Evolutionary conservation across 2,888 invertebrate species (phyloP).

Genomic region (Nephrotoma appendiculata): DNA sequence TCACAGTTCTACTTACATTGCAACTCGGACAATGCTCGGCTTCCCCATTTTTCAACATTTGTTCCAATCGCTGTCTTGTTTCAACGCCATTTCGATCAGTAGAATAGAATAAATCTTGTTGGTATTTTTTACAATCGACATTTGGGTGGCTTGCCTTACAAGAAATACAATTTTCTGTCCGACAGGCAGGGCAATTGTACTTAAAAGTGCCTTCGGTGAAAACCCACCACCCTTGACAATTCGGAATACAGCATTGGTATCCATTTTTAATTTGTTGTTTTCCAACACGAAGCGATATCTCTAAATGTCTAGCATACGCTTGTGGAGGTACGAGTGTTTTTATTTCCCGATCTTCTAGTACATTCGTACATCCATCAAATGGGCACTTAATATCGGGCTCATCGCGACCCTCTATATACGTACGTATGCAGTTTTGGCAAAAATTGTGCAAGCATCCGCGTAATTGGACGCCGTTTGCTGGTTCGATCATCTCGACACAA

Average conservation of each 20-base stretch:
- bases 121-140: background rate
- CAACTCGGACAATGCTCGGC: background rate
- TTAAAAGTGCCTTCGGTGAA: background rate
- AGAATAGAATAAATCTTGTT: background rate
- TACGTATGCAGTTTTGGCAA: background rate
- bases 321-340: background rate
- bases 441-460: background rate
- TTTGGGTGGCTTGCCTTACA: background rate
- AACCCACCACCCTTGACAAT: background rate
- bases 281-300: background rate
- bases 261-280: background rate
- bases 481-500: background rate
- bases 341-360: background rate
- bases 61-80: background rate
- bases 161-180: background rate
- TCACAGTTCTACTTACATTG: background rate
- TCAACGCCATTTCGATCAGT: background rate
- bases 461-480: background rate
- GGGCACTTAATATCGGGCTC: background rate
- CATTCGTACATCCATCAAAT: background rate
- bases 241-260: background rate
- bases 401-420: background rate
- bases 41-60: background rate
- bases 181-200: background rate
- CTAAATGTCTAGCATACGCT: background rate